Conservation (phyloP, 2,888 invertebrate genomes). For the Agrotis segetum region DNA sequence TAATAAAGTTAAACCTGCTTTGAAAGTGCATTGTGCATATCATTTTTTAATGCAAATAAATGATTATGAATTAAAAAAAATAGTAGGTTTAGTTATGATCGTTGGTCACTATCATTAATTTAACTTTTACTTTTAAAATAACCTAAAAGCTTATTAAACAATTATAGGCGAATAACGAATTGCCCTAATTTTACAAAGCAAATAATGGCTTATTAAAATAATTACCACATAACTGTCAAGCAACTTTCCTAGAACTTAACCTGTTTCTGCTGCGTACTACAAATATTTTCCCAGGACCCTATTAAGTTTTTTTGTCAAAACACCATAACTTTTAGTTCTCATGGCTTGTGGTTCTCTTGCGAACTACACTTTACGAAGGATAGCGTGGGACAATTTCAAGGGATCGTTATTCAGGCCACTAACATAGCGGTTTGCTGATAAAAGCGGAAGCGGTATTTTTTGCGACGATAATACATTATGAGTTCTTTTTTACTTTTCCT, state of each 20-base stretch:
- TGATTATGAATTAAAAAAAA: too few relatives aligned
- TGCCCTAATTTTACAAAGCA: too few relatives aligned
- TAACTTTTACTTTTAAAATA: too few relatives aligned
- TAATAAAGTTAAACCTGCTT: too few relatives aligned
- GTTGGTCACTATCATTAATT: too few relatives aligned
- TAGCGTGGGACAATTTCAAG: slow-evolving; percentile 63
- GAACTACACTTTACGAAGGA: slow-evolving; percentile 54
- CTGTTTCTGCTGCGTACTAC: slow-evolving; percentile 31
- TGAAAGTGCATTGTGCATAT: too few relatives aligned
- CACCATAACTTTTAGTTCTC: slow-evolving; percentile 54
- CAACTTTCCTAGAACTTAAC: slow-evolving; percentile 3
- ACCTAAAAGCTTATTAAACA: too few relatives aligned
- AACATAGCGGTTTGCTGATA: slow-evolving; percentile 32
- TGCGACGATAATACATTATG: too few relatives aligned
- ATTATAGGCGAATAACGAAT: too few relatives aligned
- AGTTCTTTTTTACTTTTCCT: too few relatives aligned
- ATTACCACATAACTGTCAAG: slow-evolving; percentile 1
- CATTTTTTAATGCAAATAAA: too few relatives aligned
- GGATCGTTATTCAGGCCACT: slow-evolving; percentile 48
- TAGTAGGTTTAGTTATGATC: too few relatives aligned
- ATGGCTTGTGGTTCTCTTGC: slow-evolving; percentile 64
- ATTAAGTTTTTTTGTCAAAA: slow-evolving; percentile 37
- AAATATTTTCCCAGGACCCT: slow-evolving; percentile 44
- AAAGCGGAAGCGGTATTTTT: background rate
- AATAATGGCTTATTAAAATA: slow-evolving; percentile 21